Evolutionary conservation across 92 coral and sea anemone genomes (phyloP), one percentile per base, ranked within the genome.

Genomic region (Palythoa grandiflora): DNA sequence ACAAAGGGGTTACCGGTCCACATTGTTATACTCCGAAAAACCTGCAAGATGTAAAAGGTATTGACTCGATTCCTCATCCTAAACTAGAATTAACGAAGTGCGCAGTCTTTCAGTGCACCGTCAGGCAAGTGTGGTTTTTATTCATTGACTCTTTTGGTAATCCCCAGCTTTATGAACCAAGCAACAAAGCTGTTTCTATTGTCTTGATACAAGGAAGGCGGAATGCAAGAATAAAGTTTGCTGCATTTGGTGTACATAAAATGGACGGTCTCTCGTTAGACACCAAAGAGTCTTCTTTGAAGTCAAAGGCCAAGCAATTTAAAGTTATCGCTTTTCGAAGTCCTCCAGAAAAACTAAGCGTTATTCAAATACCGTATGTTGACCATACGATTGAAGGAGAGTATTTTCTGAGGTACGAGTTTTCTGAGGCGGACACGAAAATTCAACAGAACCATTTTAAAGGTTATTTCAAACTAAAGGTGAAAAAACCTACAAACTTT

Each of bases 111-210:
- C 99, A 97, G 77, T 97, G 99, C 71, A 97, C 98, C 2, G 96
- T 97, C 6, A 89, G 98, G 48, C 94, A 92, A 40, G 99, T 97
- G 7, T 97, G 99, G 99, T 97, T 97, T 54, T 73, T 97, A 39
- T 94, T 97, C 80, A 91, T 93, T 47, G 83, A 88, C 74, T 90
- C 94, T 2, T 90, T 88, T 73, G 98, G 94, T 0, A 68, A 91
- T 38, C 94, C 98, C 9, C 89, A 93, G 76, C 75, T 94, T 3
- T 79, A 74, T 35, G 91, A 92, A 38, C 90, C 92, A 12, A 95
- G 93, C 78, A 84, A 89, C 13, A 84, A 92, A 15, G 94, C 94
- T 0, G 89, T 94, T 44, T 86, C 91, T 68, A 92, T 97, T 51
- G 81, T 88, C 21, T 85, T 93, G n/a, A 89, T 95, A 73, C 68